Evolutionary conservation across 2,113 vertebrate genomes (phyloP), one percentile per base, ranked within the genome.

Genomic region (cattle (Bos taurus)): DNA sequence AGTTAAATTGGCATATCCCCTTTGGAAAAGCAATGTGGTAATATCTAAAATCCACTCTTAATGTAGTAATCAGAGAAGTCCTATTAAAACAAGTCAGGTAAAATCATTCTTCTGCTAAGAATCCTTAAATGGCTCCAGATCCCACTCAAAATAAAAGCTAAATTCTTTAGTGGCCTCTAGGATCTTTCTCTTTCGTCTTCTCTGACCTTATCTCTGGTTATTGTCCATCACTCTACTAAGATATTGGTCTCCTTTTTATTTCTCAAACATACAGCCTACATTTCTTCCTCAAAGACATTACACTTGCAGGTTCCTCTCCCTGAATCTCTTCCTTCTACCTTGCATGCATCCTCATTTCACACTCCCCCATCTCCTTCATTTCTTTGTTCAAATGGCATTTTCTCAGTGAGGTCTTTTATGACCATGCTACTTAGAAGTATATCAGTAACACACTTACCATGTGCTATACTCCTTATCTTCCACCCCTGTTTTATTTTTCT

Each of bases 351-450:
- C n/a, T 92, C 50, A 12, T 89, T 67, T 21, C 19, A 17, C 13
- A 28, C n/a, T 92, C 36, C 13, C 21, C 23, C 12, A 19, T 15
- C 60, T 90, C 26, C 36, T 77, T 84, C 21, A 92, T 54, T 48
- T 96, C 54, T 91, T 96, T 84, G 62, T 74, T 83, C 78, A 52
- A 56, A 71, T 56, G 16, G 64, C 40, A 57, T 92, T 97, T 92
- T 92, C 56, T 84, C 50, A 26, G 25, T 92, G 17, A 83, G 7
- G 25, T 64, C 48, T 92, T 87, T 60, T 36, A 33, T 88, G 84
- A 57, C 11, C 59, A 81, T 90, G 15, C 54, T 82, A 62, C 60
- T 87, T 91, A 88, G 74, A 93, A 91, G 43, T 81, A 26, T 17
- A 86, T 43, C 64, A 80, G 43, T 46, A 25, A 26, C 52, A 16